A percentile compares a stretch with the other conserved stretches of the same genome.
phyloP scores from a whole-genome alignment of 2,888 invertebrate species.

The Amorpha juglandis region DNA sequence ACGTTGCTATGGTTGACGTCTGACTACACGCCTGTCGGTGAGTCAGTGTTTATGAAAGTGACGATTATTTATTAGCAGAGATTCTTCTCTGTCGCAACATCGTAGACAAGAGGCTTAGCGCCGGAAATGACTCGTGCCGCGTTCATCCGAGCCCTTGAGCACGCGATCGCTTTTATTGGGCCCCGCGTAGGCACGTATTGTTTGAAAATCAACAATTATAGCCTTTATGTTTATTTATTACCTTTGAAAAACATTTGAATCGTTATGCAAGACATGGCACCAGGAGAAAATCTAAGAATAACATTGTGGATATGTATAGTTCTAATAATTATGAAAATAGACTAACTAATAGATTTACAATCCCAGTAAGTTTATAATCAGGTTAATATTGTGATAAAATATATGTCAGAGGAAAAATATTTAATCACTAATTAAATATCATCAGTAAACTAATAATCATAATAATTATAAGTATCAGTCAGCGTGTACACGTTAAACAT shows the following conservation, averaged over 20 bases:
- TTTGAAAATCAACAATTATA: conserved; percentile 19
- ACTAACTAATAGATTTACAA: not conserved
- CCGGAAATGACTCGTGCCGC: conserved; percentile 77
- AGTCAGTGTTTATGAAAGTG: conserved; percentile 76
- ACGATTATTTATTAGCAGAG: conserved; percentile 77
- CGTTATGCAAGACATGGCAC: not conserved
- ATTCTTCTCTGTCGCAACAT: conserved; percentile 71
- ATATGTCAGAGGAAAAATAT: no score
- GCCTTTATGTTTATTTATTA: conserved; percentile 18
- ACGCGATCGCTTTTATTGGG: conserved; percentile 53
- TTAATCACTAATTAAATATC: no score
- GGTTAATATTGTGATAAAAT: no score
- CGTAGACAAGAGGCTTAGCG: conserved; percentile 49
- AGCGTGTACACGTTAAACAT: no score
- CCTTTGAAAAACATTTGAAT: conserved; percentile 5
- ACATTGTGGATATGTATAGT: not conserved
- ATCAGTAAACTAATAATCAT: no score
- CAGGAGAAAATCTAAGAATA: not conserved
- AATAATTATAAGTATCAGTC: no score
- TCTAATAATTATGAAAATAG: not conserved
- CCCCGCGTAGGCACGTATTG: conserved; percentile 23
- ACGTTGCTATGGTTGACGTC: not conserved
- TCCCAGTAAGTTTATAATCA: no score
- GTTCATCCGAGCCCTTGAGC: conserved; percentile 63
- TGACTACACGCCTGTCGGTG: conserved; percentile 44